phyloP scores from a whole-genome alignment of 2,113 vertebrate genomes.

The Galemys pyrenaicus region DNA sequence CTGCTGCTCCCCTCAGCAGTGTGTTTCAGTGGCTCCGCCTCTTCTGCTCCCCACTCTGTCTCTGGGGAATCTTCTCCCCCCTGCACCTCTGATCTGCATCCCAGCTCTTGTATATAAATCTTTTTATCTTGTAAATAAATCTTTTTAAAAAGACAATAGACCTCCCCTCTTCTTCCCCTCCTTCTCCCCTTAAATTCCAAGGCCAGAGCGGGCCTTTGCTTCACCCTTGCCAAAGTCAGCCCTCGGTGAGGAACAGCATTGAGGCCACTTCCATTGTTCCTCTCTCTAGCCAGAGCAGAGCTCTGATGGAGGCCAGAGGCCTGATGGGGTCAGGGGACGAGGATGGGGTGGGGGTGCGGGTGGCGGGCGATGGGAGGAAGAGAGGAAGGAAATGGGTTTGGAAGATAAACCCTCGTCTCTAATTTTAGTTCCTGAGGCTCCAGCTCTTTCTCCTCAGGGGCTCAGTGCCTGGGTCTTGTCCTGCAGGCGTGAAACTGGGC shows the following conservation, averaged over 20 bases:
- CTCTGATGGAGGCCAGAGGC: neutral
- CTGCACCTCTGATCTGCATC: too few species aligned
- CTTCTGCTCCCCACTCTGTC: neutral
- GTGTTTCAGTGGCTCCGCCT: too few species aligned
- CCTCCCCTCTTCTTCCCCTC: neutral
- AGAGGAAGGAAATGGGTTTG: neutral
- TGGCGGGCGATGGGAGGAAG: neutral
- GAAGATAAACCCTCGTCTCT: neutral
- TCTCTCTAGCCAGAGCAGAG: neutral
- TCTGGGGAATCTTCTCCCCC: too few species aligned
- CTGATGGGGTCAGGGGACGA: too few species aligned
- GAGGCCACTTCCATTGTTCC: too few species aligned
- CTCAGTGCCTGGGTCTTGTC: neutral
- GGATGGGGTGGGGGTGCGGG: too few species aligned
- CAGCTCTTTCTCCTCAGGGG: neutral
- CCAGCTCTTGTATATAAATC: neutral
- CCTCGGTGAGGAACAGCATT: neutral
- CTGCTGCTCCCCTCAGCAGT: too few species aligned
- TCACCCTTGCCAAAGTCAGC: neutral
- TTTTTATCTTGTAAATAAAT: constrained; percentile 41
- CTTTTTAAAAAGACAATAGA: constrained; percentile 39
- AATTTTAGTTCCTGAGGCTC: neutral
- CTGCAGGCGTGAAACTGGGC: neutral
- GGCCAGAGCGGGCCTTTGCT: neutral
- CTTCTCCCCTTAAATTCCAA: neutral